Evolutionary conservation across 2,888 invertebrate species (phyloP).

Genomic region (Hybos culiciformis): DNA sequence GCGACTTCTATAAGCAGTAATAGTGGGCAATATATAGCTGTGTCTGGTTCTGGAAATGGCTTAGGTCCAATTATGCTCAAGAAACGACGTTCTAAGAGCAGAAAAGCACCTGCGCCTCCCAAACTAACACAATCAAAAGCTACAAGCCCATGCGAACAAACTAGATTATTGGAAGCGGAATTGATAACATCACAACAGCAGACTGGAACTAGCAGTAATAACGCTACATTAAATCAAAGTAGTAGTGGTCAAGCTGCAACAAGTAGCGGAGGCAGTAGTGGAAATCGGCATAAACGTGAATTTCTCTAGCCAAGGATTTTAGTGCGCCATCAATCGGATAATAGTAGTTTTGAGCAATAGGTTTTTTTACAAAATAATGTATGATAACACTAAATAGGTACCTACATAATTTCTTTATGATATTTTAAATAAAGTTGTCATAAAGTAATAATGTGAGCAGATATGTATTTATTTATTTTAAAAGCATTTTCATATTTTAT

Average conservation of each 20-base stretch:
- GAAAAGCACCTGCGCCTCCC: slow-evolving; percentile 42
- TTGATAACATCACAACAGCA: slow-evolving; percentile 12
- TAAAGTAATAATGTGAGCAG: background rate
- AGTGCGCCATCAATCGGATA: slow-evolving; percentile 34
- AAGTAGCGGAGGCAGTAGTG: background rate
- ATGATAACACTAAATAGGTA: background rate
- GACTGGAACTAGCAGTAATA: slow-evolving; percentile 14
- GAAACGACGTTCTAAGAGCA: slow-evolving; percentile 48
- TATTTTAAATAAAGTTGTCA: background rate
- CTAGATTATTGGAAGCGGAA: slow-evolving; percentile 26
- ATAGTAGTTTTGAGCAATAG: slow-evolving; percentile 22
- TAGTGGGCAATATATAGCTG: slow-evolving; percentile 22
- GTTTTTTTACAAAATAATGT: background rate
- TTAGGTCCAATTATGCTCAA: slow-evolving; percentile 37
- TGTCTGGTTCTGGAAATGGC: slow-evolving; percentile 34
- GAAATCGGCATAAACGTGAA: slow-evolving; percentile 22
- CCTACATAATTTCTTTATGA: background rate
- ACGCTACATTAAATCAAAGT: slow-evolving; percentile 6
- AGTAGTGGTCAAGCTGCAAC: background rate
- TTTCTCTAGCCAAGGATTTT: slow-evolving; percentile 37
- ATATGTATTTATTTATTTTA: background rate
- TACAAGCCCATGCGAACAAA: slow-evolving; percentile 21
- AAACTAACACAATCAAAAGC: slow-evolving; percentile 26
- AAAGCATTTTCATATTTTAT: background rate
- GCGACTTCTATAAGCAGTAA: background rate